Percentiles rank a stretch among this genome's conserved stretches.
These are phyloP conservation scores for Aphelenchoides bicaudatus DNA, from an alignment of 2,888 invertebrate species.

Conservation along the genomic window DNA sequence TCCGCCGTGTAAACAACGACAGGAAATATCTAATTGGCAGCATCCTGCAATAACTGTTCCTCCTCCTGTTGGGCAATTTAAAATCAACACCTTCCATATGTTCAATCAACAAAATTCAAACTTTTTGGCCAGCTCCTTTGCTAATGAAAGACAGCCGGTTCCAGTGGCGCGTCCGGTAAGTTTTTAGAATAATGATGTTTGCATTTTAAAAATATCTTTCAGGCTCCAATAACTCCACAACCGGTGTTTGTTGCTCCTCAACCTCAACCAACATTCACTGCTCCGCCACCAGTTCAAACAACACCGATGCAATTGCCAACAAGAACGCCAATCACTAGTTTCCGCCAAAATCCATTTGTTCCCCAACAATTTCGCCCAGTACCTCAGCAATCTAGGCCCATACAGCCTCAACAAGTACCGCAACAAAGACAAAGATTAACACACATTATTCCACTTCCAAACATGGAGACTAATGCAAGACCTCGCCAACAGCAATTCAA, in stretches of 20 bases:
- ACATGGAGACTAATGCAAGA: conserved; percentile 45
- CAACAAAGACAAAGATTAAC: conserved; percentile 25
- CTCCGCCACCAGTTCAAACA: no score
- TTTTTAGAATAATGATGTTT: not conserved
- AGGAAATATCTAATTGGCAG: conserved; percentile 36
- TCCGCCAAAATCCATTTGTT: no score
- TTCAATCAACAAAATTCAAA: conserved; percentile 38
- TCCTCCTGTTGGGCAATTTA: conserved; percentile 53
- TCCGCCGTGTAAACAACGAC: conserved; percentile 46
- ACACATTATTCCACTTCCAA: conserved; percentile 43
- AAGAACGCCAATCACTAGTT: no score
- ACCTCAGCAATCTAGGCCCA: no score
- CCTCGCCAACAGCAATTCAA: conserved; percentile 26
- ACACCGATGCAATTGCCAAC: no score
- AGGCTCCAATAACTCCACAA: not conserved
- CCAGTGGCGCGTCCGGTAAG: not conserved
- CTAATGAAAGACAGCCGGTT: conserved; percentile 16
- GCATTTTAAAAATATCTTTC: not conserved
- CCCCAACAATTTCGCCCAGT: no score
- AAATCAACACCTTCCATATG: conserved; percentile 54
- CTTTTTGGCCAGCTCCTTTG: conserved; percentile 12
- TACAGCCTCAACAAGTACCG: not conserved
- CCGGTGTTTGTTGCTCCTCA: not conserved
- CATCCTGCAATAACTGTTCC: conserved; percentile 45
- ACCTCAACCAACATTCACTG: no score